Base-by-base conservation (phyloP, 1,140 invertebrate genomes). In the Lordiphosa collinella region DNA sequence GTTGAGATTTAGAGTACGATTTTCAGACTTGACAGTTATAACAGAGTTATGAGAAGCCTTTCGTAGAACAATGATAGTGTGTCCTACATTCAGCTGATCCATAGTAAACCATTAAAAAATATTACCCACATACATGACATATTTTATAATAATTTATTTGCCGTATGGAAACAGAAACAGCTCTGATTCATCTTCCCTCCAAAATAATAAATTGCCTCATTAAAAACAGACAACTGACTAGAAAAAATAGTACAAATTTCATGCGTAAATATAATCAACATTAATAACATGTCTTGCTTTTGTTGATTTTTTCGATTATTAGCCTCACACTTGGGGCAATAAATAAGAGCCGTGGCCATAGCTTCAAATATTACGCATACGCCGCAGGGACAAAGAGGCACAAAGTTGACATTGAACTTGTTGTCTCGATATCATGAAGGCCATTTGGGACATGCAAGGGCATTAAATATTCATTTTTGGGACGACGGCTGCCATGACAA, bases 391-490 rank as follows among this genome's bases (percentile, higher is more conserved):
- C 38, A 3, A 4, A 1, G 18, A 10, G 35, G 7, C 0, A 18
- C 12, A 34, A 60, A 53, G 31, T 62, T 80, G 76, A 84, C 76
- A 80, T 80, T 80, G 76, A 80, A 80, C 76, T 80, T 79, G 74
- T 48, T 71, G 48, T 55, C 46, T 65, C 71, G 66, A 80, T 71
- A 70, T 44, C 9, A 12, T 34, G 60, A 75, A 79, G 75, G 74
- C 70, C 70, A 55, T 16, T 43, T 14, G 51, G 41, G 53, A 25
- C 47, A 51, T 60, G 46, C 46, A 44, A 49, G 37, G 38, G 50
- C 67, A 80, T 80, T 82, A 71, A 68, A 80, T 82, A 80, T 80
- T 80, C 72, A 76, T 80, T 82, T 76, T 54, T n/a, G n/a, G 40
- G 18, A 53, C 44, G 65, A 43, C 71, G 57, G 57, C 54, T 56